Evolutionary conservation across 2,888 invertebrate species (phyloP), one percentile per base, ranked within the genome.

Genomic region (Fabriciana adippe): DNA sequence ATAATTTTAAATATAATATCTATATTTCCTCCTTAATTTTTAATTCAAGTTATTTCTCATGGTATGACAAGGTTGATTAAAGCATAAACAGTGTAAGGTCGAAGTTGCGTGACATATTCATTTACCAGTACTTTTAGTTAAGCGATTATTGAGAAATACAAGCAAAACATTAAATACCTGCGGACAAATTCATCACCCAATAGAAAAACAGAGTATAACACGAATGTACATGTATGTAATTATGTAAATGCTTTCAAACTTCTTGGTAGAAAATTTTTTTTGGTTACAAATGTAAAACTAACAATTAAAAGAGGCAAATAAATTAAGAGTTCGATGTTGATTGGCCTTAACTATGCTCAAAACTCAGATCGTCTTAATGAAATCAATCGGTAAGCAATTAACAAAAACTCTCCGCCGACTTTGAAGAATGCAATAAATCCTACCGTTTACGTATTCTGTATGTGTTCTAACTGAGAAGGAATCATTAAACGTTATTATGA

Each of bases 401-500:
- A 69, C 68, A 66, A 72, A 69, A 72, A 64, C 59, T 35, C 31
- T 55, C 55, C n/a, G 68, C 55, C n/a, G 68, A 60, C 60, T 68
- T 51, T 47, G 53, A 65, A 51, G 69, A 74, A 75, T 72, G 74
- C 73, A 68, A 76, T 79, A 78, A 77, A 79, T 80, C 73, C 57
- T 61, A 71, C 67, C 72, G 70, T 78, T 79, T 76, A 77, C 77
- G 75, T 75, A 79, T 80, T 79, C 75, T 71, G 75, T 76, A 73
- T 78, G 76, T 75, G 76, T 74, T 72, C 57, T 72, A 72, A 68
- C 68, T 53, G 76, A 81, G 79, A 80, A 79, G 78, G 78, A 80
- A 76, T 79, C 80, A 82, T 84, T 83, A 81, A 72, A 75, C 71
- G 73, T 76, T 78, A 82, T 82, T 79, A 82, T 81, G 80, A 83